Evolutionary conservation across 2,888 invertebrate species (phyloP).

Genomic region (Melanostoma scalare): DNA sequence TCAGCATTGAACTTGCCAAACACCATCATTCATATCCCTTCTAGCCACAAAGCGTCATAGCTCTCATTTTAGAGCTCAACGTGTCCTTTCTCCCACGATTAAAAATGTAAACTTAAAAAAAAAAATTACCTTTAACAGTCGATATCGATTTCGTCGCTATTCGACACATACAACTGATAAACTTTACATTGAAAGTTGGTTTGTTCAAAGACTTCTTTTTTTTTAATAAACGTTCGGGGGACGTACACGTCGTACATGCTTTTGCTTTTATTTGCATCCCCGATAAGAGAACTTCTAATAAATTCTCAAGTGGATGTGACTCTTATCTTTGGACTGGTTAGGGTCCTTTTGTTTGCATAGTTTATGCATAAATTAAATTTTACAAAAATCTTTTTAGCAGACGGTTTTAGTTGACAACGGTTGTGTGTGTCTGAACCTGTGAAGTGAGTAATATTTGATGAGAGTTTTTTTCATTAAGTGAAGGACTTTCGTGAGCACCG

Average conservation of each 20-base stretch:
- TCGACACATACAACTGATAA: background rate
- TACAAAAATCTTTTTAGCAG: constrained; percentile 16
- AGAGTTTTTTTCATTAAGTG: constrained; percentile 11
- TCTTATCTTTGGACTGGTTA: constrained; percentile 38
- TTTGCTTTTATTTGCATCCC: constrained; percentile 32
- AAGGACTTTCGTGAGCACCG: background rate
- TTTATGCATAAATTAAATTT: constrained; percentile 47
- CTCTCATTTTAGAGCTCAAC: constrained; percentile 14
- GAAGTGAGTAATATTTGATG: constrained; percentile 21
- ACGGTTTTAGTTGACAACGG: constrained; percentile 29
- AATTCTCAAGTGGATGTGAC: constrained; percentile 52
- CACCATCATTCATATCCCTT: background rate
- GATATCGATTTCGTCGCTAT: constrained; percentile 47
- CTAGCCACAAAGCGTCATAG: background rate
- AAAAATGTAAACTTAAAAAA: constrained; percentile 52
- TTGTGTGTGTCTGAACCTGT: background rate
- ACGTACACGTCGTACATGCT: background rate
- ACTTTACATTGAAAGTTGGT: background rate
- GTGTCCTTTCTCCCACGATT: constrained; percentile 60
- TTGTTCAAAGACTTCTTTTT: constrained; percentile 4
- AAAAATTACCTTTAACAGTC: constrained; percentile 6
- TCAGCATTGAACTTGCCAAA: background rate
- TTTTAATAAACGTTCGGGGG: constrained; percentile 34
- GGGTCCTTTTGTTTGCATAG: constrained; percentile 34
- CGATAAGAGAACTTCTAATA: constrained; percentile 48